Percentiles rank a stretch among this genome's conserved stretches.
These are phyloP conservation scores for Podotricha telesiphe DNA, from an alignment of 2,888 invertebrate species.

Conservation along the genomic window DNA sequence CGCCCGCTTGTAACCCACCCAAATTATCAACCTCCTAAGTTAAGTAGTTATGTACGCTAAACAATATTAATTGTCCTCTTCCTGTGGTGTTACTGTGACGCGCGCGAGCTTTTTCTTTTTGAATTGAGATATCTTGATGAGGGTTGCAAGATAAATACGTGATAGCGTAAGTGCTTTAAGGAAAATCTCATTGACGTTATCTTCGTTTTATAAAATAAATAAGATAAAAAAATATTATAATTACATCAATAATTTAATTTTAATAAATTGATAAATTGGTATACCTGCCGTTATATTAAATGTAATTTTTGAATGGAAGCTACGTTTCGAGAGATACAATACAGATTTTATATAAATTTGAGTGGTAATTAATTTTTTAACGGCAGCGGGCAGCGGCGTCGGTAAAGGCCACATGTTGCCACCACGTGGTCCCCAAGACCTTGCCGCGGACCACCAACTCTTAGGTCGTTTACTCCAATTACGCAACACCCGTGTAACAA, in stretches of 20 bases:
- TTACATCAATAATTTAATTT: background rate
- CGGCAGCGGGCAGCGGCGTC: slow-evolving; percentile 34
- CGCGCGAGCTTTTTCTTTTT: slow-evolving; percentile 19
- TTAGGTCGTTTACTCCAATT: slow-evolving; percentile 82
- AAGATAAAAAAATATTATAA: background rate
- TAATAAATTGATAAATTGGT: background rate
- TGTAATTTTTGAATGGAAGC: background rate
- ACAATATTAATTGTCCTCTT: slow-evolving; percentile 17
- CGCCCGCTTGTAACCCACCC: slow-evolving; percentile 61
- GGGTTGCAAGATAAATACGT: slow-evolving; percentile 20
- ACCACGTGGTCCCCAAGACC: slow-evolving; percentile 70
- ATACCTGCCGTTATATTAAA: background rate
- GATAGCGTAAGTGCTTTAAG: slow-evolving; percentile 21
- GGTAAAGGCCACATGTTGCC: slow-evolving; percentile 50
- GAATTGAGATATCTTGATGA: slow-evolving; percentile 21
- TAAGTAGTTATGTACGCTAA: slow-evolving; percentile 39
- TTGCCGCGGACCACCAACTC: slow-evolving; percentile 70
- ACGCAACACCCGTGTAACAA: slow-evolving; percentile 81
- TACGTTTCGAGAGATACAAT: background rate
- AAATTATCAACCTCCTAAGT: slow-evolving; percentile 36
- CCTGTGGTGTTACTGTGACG: background rate
- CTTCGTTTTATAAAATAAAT: slow-evolving; percentile 6
- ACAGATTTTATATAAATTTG: slow-evolving; percentile 33
- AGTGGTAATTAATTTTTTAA: slow-evolving; percentile 43
- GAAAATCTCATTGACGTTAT: slow-evolving; percentile 12